Evolutionary conservation across 2,113 vertebrate genomes (phyloP).

Genomic region (Leucoraja erinaceus): DNA sequence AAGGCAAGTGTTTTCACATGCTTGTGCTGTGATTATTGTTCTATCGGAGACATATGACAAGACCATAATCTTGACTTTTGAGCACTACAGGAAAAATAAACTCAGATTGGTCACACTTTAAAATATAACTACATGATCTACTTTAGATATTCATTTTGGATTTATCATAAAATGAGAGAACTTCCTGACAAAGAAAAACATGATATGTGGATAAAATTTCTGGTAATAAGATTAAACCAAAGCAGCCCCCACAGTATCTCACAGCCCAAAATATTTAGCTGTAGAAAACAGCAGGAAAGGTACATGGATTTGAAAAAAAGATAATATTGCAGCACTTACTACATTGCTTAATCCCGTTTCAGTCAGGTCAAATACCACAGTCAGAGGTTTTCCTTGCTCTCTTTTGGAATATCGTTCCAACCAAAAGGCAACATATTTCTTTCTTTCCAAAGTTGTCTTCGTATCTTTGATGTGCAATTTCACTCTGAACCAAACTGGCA

Average conservation of each 20-base stretch:
- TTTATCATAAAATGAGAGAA: no score
- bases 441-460: conserved; percentile 79
- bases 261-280: background rate
- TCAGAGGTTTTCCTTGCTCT: conserved; percentile 85
- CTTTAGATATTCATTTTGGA: background rate
- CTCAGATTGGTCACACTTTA: background rate
- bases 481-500: conserved; percentile 87
- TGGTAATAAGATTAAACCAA: no score
- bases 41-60: no score
- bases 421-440: conserved; percentile 93
- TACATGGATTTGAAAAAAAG: no score
- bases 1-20: background rate
- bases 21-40: no score
- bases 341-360: conserved; percentile 87
- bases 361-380: conserved; percentile 89
- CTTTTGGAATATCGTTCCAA: conserved; percentile 83
- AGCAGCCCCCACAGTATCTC: no score
- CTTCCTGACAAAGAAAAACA: no score
- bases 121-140: background rate
- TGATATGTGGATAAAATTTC: no score
- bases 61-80: no score
- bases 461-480: conserved; percentile 80
- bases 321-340: conserved; percentile 61
- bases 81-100: background rate
- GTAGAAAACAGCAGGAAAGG: no score